Base-by-base conservation (phyloP, 2,797 vertebrate genomes). In the Muscicapa striata region DNA sequence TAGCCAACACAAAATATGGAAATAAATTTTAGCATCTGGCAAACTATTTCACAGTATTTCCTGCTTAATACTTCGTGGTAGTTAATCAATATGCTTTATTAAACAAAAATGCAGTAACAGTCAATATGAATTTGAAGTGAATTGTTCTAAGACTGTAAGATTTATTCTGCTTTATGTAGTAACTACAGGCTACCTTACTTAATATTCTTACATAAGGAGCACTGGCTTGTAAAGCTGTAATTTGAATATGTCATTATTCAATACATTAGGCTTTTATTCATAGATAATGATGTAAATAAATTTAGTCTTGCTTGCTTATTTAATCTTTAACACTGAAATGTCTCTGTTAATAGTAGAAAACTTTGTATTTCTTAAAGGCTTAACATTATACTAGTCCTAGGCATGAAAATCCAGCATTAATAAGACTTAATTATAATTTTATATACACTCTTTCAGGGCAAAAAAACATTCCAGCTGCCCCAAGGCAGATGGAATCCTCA, bases 21-120 rank as follows among this genome's bases (percentile, higher is more conserved):
- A 67, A 61, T 34, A 75, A 94, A 76, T 81, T n/a, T 72, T 85
- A 94, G 30, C 77, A 96, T 93, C 86, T 96, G 94, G 80, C 36
- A 75, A 67, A 93, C 17, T 46, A 43, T 57, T 34, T 74, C n/a
- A 38, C n/a, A 76, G 22, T 83, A 92, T 79, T 96, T 93, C 83
- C 64, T 92, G 38, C 68, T 94, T 84, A 76, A 69, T 92, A 24
- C 22, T 73, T 16, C 34, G 68, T 30, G 67, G 58, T 73, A 83
- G 52, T 84, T 84, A 92, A 84, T 74, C 76, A 48, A 88, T 72
- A 62, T 59, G 6, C 14, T 75, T 91, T 90, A 77, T 91, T 88
- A 75, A 92, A 81, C 61, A 76, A 85, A 90, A 89, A 77, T 46
- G 15, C 10, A 70, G 16, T 78, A 91, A 74, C 20, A 70, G 72